Base-by-base conservation (phyloP, 2,888 invertebrate species). In the Polyommatus icarus region DNA sequence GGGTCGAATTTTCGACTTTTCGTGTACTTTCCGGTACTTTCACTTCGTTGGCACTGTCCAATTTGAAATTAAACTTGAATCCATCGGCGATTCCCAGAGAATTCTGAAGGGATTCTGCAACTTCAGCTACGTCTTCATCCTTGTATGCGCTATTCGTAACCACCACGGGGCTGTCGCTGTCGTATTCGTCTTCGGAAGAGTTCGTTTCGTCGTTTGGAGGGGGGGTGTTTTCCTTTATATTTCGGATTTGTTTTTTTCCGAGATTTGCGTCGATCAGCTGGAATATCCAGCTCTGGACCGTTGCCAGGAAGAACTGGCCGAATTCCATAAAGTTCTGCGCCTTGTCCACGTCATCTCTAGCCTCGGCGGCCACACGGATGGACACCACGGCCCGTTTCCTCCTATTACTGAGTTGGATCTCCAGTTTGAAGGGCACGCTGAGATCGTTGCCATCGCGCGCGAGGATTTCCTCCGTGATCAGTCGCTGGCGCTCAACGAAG, bases 401-500 rank as follows among this genome's bases (percentile, higher is more conserved):
- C 2, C 87, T 85, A 18, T 83, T 82, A 4, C 82, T 79, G 81
- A 82, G 89, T 1, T 83, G 84, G 54, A 91, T 7, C 6, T 81
- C 83, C 77, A 91, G 36, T 6, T 86, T 84, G 78, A 91, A 86
- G 76, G 85, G 80, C 7, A 91, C n/a, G n/a, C 81, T 80, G 50
- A 86, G 67, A 0, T 57, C 54, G 7, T 85, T n/a, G n/a, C 79
- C 20, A 2, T 87, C 86, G 0, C 77, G 78, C 0, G 81, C 83
- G 0, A 89, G 24, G 1, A 90, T 83, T 78, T 90, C 88, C 10
- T 87, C 85, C 0, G 90, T 88, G 71, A 91, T 87, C 76, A 78
- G 80, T 2, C 78, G 81, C 79, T 92, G 89, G 36, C 83, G 87
- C 76, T 88, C 84, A 0, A 83, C 76, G 61, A 90, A 85, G 6